Percentiles rank a stretch among this genome's conserved stretches.
Evolutionary conservation across 1,140 invertebrate genomes (phyloP).

Genomic region (Drosophila oshimai): DNA sequence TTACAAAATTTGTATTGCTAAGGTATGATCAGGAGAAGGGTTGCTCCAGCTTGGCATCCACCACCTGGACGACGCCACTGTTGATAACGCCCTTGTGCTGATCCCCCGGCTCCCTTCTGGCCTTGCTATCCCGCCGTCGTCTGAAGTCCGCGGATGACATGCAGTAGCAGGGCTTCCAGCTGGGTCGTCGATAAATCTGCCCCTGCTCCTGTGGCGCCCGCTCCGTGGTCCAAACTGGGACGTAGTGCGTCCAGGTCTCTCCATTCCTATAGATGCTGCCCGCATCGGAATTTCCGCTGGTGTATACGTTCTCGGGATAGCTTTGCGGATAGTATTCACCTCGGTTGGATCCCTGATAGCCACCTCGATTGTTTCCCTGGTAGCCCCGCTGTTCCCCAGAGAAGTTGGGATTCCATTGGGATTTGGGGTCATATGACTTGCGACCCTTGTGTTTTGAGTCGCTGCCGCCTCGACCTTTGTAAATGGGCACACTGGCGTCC

Average conservation of each 20-base stretch:
- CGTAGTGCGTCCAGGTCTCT: conserved; percentile 74
- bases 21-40: conserved; percentile 76
- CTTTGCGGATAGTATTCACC: conserved; percentile 59
- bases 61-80: conserved; percentile 45
- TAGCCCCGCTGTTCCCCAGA: conserved; percentile 57
- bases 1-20: no score
- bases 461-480: conserved; percentile 64
- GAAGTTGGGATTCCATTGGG: conserved; percentile 76
- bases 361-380: conserved; percentile 17
- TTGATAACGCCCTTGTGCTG: conserved; percentile 19
- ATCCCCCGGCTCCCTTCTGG: not conserved
- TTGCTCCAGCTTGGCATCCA: conserved; percentile 70
- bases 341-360: conserved; percentile 17
- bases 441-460: conserved; percentile 58
- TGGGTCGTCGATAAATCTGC: conserved; percentile 52
- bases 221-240: conserved; percentile 80
- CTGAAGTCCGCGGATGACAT: conserved; percentile 63
- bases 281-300: conserved; percentile 16
- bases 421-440: conserved; percentile 65
- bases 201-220: conserved; percentile 57
- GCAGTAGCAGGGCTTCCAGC: conserved; percentile 80
- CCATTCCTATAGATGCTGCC: conserved; percentile 55
- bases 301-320: conserved; percentile 62
- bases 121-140: conserved; percentile 53
- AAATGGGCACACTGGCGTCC: conserved; percentile 81